Evolutionary conservation across 2,888 invertebrate genomes (phyloP).

Genomic region (Drosophila demipolita): DNA sequence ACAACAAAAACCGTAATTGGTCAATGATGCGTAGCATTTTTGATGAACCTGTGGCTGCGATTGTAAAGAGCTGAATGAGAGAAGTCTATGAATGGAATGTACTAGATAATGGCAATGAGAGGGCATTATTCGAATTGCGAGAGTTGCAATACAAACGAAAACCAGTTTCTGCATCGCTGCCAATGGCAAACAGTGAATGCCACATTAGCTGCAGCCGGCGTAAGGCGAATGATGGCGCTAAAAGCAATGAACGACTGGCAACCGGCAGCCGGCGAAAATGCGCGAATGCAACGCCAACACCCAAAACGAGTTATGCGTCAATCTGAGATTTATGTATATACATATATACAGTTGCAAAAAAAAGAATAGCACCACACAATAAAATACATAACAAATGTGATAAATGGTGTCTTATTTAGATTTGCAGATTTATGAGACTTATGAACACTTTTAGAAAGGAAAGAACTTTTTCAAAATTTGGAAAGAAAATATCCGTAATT

Average conservation of each 20-base stretch:
- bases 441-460: not conserved
- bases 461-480: not conserved
- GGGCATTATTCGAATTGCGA: not conserved
- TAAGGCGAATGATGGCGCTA: constrained; percentile 28
- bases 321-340: constrained; percentile 27
- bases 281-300: constrained; percentile 56
- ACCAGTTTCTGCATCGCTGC: constrained; percentile 51
- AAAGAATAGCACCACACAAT: not conserved
- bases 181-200: constrained; percentile 42
- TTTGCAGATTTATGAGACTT: not conserved
- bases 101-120: not conserved
- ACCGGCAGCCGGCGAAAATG: constrained; percentile 54
- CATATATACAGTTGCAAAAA: not conserved
- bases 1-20: constrained; percentile 33
- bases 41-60: constrained; percentile 23
- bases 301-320: constrained; percentile 65
- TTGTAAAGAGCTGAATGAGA: constrained; percentile 39
- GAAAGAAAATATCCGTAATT: not conserved
- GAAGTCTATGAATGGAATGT: constrained; percentile 34
- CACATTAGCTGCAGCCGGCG: constrained; percentile 49
- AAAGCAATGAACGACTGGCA: constrained; percentile 38
- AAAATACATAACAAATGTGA: not conserved
- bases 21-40: constrained; percentile 35
- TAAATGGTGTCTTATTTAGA: not conserved
- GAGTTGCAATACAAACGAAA: constrained; percentile 28